phyloP scores from a whole-genome alignment of 2,888 invertebrate species.

The Zygothrica quintamaculata region DNA sequence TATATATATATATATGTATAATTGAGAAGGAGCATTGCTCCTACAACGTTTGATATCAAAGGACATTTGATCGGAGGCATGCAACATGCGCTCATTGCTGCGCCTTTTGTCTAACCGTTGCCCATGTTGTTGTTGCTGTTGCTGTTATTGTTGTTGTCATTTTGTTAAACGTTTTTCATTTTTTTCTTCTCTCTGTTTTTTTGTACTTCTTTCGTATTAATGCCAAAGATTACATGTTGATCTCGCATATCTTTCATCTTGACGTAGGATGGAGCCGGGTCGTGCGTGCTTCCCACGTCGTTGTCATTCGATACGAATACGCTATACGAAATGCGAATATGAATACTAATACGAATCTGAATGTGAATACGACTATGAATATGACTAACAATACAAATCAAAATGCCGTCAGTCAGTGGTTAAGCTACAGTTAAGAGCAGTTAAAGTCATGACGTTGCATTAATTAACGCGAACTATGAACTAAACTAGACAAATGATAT shows the following conservation, averaged over 20 bases:
- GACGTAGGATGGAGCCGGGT: conserved; percentile 52
- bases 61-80: conserved; percentile 79
- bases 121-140: conserved; percentile 46
- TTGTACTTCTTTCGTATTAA: conserved; percentile 54
- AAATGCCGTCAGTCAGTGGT: conserved; percentile 75
- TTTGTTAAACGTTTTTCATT: conserved; percentile 61
- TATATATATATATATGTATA: no score
- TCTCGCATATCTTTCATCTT: conserved; percentile 81
- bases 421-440: conserved; percentile 18
- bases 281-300: conserved; percentile 81
- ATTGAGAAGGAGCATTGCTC: conserved; percentile 35
- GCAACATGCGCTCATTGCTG: conserved; percentile 74
- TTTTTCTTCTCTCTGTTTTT: background rate
- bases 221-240: conserved; percentile 81
- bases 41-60: conserved; percentile 75
- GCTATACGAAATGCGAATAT: conserved; percentile 37
- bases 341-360: conserved; percentile 2
- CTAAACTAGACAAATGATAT: conserved; percentile 34
- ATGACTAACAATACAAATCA: conserved; percentile 63
- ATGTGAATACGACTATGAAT: no score
- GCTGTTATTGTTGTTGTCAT: conserved; percentile 49
- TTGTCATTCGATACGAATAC: conserved; percentile 74
- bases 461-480: conserved; percentile 55
- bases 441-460: conserved; percentile 67
- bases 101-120: conserved; percentile 41